Evolutionary conservation across 2,888 invertebrate species (phyloP).

Genomic region (Apodemia mormo): DNA sequence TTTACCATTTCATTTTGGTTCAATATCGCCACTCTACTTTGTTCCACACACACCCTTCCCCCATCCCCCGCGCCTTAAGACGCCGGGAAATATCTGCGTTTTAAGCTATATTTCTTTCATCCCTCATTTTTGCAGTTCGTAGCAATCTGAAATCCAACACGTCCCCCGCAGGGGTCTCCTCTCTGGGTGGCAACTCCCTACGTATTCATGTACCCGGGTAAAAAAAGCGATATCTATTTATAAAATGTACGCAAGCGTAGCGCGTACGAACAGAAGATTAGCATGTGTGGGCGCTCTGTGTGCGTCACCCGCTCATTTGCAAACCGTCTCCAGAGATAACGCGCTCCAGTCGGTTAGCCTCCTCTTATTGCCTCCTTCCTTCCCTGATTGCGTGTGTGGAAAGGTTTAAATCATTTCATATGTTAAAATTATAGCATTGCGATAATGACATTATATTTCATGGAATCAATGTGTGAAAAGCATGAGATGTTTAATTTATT

Average conservation of each 20-base stretch:
- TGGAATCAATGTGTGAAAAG: constrained; percentile 54
- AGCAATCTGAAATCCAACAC: constrained; percentile 83
- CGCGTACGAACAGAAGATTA: constrained; percentile 71
- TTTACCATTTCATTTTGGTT: constrained; percentile 82
- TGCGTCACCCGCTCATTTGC: constrained; percentile 77
- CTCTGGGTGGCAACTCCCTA: constrained; percentile 69
- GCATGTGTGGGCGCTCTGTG: constrained; percentile 60
- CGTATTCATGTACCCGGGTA: constrained; percentile 79
- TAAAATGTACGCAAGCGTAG: constrained; percentile 76
- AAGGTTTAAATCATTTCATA: constrained; percentile 68
- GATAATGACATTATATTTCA: constrained; percentile 35
- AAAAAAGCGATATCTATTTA: constrained; percentile 82
- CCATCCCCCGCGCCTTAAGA: constrained; percentile 70
- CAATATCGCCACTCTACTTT: constrained; percentile 82
- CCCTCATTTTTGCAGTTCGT: constrained; percentile 84
- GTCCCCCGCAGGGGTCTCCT: constrained; percentile 77
- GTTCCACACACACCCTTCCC: constrained; percentile 78
- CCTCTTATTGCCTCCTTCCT: constrained; percentile 78
- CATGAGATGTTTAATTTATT: constrained; percentile 39
- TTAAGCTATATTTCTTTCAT: constrained; percentile 84
- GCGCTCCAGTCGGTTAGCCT: constrained; percentile 79
- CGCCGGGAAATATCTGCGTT: constrained; percentile 83
- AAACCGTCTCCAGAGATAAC: constrained; percentile 81
- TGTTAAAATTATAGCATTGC: constrained; percentile 67
- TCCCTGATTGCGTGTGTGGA: constrained; percentile 77